Percentiles rank a stretch among this genome's conserved stretches.
Conservation (phyloP, 2,113 vertebrate genomes). For the Leucopternis melanops region DNA sequence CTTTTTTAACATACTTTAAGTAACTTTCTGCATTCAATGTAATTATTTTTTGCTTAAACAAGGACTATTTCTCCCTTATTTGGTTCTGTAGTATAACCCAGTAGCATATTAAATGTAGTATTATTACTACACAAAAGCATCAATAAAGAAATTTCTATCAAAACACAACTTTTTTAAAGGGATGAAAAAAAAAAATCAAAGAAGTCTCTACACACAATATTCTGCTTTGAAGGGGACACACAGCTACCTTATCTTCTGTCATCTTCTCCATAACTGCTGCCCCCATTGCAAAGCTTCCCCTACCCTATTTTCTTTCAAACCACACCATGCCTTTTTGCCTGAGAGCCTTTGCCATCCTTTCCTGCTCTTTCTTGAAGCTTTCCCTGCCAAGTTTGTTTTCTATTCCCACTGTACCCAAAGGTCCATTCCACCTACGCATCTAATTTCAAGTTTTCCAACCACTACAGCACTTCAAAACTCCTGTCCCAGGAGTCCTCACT, state of each 20-base stretch:
- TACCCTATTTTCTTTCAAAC: not conserved
- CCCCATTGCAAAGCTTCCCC: not conserved
- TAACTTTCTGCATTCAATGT: not conserved
- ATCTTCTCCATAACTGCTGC: not conserved
- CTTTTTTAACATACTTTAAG: not conserved
- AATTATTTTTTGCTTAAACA: not conserved
- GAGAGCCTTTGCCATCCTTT: not conserved
- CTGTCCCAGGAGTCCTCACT: not conserved
- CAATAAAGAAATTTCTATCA: not conserved
- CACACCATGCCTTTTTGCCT: not conserved
- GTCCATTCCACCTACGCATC: not conserved
- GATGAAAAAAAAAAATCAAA: not conserved
- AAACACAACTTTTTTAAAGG: not conserved
- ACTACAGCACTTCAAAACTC: not conserved
- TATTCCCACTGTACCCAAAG: not conserved
- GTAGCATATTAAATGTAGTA: not conserved
- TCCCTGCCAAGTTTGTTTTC: not conserved
- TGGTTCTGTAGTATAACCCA: not conserved
- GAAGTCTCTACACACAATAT: not conserved
- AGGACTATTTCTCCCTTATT: not conserved
- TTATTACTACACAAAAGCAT: not conserved
- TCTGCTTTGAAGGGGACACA: not conserved
- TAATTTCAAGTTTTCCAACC: not conserved
- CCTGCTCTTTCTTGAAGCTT: not conserved
- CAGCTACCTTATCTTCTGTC: not conserved